Conservation (phyloP, 1,140 invertebrate genomes). For the Globodera ellingtonae region DNA sequence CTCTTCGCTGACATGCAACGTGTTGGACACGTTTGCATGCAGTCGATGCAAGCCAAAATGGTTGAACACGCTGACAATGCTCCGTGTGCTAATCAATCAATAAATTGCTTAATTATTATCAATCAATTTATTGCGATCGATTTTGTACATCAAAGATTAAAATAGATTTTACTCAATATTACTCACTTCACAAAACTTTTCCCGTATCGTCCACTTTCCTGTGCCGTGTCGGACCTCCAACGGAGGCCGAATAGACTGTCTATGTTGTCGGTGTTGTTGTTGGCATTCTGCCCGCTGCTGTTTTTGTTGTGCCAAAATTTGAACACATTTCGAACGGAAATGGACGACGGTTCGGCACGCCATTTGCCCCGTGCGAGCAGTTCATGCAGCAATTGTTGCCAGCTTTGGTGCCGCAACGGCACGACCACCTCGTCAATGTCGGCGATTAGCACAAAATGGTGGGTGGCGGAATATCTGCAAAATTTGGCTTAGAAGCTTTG, state of each 20-base stretch:
- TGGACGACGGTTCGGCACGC: conserved; percentile 34
- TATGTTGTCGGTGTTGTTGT: conserved; percentile 14
- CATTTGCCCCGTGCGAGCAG: conserved; percentile 64
- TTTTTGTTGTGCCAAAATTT: conserved; percentile 39
- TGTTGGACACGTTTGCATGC: conserved; percentile 69
- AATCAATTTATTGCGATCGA: conserved; percentile 12
- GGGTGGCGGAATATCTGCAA: conserved; percentile 69
- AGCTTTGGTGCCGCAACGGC: conserved; percentile 77
- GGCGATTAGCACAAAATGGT: conserved; percentile 84
- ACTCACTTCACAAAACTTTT: conserved; percentile 74
- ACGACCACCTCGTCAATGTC: conserved; percentile 94
- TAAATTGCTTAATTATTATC: background rate
- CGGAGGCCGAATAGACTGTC: conserved; percentile 24
- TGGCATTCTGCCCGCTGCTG: background rate
- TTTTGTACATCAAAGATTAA: background rate
- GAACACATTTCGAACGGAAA: conserved; percentile 53
- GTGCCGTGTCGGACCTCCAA: conserved; percentile 67
- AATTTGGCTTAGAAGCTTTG: background rate
- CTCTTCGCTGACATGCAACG: conserved; percentile 72
- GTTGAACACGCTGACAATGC: conserved; percentile 90
- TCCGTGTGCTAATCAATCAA: conserved; percentile 70
- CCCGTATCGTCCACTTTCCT: conserved; percentile 72
- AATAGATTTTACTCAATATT: conserved; percentile 10
- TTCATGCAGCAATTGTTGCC: conserved; percentile 77
- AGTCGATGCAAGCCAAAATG: conserved; percentile 79